Evolutionary conservation across 2,113 vertebrate species (phyloP), one percentile per base, ranked within the genome.

Genomic region (Melanostigma gelatinosum): DNA sequence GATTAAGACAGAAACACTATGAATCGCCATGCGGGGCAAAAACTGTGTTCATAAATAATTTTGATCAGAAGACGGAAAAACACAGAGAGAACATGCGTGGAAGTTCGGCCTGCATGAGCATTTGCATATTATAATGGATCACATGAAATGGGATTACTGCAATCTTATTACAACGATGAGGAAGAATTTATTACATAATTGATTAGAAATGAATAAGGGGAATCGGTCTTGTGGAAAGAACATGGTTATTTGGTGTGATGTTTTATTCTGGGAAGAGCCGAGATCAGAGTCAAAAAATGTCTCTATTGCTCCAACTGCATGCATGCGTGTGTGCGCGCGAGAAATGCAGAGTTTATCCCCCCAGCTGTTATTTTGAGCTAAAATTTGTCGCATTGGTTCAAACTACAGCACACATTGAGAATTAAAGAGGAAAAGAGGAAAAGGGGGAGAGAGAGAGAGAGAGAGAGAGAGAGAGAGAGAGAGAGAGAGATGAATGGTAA

Each of bases 161-260:
- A 57, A 76, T 79, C 15, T 6, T 52, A 67, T 83, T 72, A 64
- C 13, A 55, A 72, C 3, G 0, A 63, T 34, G 60, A 15, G 22
- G n/a, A 74, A 48, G 18, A 85, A 77, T 77, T 68, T 67, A 84
- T 80, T 63, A 65, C 66, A 85, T 85, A 77, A 86, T 44, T 82
- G 77, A 87, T 87, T 79, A 64, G 40, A 46, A 88, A 90, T 83
- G 44, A 85, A 86, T 87, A 65, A 0, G 1, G 34, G 15, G 36
- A 76, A 66, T 81, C 63, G 71, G 50, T 83, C 55, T 72, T 72
- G 68, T 72, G 52, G 38, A 84, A 72, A 79, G 24, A 22, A 40
- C 20, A 6, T n/a, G 12, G 27, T 67, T 63, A 67, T 68, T 84
- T 68, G n/a, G 44, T 63, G 24, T 74, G 66, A 82, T 83, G 79